Conservation (phyloP, 2,113 vertebrate species). For the Turnix velox region DNA sequence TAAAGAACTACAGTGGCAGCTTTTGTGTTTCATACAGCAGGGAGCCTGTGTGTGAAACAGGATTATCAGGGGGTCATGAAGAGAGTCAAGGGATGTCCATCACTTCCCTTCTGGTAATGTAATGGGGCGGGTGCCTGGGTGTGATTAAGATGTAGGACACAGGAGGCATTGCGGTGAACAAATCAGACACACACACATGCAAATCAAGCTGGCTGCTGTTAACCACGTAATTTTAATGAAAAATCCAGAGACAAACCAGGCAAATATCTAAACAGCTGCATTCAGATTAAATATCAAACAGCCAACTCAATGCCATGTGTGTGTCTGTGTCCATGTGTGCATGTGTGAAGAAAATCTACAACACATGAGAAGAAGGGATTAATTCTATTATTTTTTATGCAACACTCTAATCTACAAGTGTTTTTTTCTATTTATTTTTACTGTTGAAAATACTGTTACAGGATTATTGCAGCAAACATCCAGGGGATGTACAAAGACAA, state of each 20-base stretch:
- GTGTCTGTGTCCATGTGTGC: not conserved
- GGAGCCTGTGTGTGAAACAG: conserved; percentile 98
- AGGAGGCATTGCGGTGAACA: conserved; percentile 75
- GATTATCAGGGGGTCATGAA: conserved; percentile 98
- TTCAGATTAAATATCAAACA: conserved; percentile 58
- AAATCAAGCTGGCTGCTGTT: conserved; percentile 78
- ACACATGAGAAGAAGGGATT: not conserved
- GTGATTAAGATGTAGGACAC: conserved; percentile 94
- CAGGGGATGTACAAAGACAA: not conserved
- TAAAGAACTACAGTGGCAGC: conserved; percentile 88
- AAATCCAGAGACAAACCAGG: conserved; percentile 68
- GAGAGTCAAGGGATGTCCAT: conserved; percentile 95
- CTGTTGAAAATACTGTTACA: not conserved
- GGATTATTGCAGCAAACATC: conserved; percentile 26
- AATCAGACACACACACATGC: conserved; percentile 83
- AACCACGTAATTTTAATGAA: conserved; percentile 79
- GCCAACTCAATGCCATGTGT: not conserved
- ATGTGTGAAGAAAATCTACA: not conserved
- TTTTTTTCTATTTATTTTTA: not conserved
- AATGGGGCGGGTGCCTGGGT: conserved; percentile 83
- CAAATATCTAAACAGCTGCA: conserved; percentile 73
- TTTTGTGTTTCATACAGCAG: conserved; percentile 93
- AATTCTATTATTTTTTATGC: not conserved
- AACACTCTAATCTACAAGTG: conserved; percentile 41
- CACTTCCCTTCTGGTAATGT: conserved; percentile 89